These are phyloP conservation scores for Drosophila paracracens DNA, from an alignment of 2,888 invertebrate species.

Conservation along the genomic window DNA sequence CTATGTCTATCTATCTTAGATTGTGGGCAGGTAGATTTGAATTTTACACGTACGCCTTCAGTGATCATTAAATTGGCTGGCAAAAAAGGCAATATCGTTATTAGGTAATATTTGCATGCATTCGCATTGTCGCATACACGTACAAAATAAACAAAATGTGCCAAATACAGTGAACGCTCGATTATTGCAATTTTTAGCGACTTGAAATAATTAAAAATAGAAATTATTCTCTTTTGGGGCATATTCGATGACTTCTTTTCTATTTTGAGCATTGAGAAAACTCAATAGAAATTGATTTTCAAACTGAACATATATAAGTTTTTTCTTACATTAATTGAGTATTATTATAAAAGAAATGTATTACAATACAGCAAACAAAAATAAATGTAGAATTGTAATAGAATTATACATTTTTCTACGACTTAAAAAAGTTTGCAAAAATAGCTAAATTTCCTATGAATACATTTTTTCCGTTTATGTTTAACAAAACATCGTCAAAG, in stretches of 20 bases:
- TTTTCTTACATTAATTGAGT: background rate
- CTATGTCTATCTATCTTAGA: background rate
- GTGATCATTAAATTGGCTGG: constrained; percentile 45
- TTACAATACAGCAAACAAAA: background rate
- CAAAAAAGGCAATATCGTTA: constrained; percentile 60
- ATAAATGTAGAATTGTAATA: background rate
- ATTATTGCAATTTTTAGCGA: too few relatives aligned
- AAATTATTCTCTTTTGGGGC: background rate
- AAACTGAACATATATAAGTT: background rate
- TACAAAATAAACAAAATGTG: constrained; percentile 12
- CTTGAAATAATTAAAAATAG: background rate
- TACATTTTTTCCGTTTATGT: background rate
- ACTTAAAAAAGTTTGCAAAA: background rate
- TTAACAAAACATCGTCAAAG: background rate
- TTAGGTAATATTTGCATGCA: constrained; percentile 49
- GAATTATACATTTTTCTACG: background rate
- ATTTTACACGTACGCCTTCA: constrained; percentile 44
- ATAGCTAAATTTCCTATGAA: background rate
- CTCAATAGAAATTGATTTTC: background rate
- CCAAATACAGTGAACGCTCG: background rate
- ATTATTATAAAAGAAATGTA: background rate
- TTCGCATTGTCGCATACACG: constrained; percentile 19
- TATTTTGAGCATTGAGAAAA: background rate
- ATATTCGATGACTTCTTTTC: background rate
- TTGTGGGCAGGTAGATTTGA: constrained; percentile 51